Percentiles rank a stretch among this genome's conserved stretches.
Conservation (phyloP, 1,140 invertebrate genomes). For the Brachionus plicatilis region DNA sequence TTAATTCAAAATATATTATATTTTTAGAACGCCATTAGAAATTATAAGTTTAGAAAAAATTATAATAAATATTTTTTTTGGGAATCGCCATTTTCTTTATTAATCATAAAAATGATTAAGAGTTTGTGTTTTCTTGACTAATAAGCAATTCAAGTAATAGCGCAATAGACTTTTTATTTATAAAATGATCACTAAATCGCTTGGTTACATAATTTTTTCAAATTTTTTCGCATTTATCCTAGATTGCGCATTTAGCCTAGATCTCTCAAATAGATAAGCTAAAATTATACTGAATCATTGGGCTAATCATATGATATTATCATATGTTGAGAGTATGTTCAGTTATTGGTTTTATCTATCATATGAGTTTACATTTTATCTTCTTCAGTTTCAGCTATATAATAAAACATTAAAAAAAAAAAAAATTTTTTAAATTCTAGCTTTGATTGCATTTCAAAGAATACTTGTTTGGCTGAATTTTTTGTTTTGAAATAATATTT, state of each 20-base stretch:
- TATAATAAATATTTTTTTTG: not conserved
- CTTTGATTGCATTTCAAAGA: too few species aligned
- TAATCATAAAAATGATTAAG: conserved; percentile 1
- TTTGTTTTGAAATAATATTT: too few species aligned
- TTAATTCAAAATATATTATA: not conserved
- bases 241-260: too few species aligned
- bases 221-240: not conserved
- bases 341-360: not conserved
- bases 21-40: conserved; percentile 36
- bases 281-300: not conserved
- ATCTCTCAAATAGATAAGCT: not conserved
- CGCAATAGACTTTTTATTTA: not conserved
- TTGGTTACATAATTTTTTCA: not conserved
- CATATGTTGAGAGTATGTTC: not conserved
- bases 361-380: not conserved
- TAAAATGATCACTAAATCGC: not conserved
- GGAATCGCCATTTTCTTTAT: conserved; percentile 20
- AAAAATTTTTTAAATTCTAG: too few species aligned
- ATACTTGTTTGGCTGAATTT: too few species aligned
- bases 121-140: not conserved
- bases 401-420: too few species aligned
- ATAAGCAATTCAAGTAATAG: not conserved
- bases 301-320: not conserved
- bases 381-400: too few species aligned
- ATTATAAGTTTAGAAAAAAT: conserved; percentile 26